Evolutionary conservation across 35 echinoderm and acorn worm species (phyloP), one percentile per base, ranked within the genome.

Genomic region (Lytechinus pictus): DNA sequence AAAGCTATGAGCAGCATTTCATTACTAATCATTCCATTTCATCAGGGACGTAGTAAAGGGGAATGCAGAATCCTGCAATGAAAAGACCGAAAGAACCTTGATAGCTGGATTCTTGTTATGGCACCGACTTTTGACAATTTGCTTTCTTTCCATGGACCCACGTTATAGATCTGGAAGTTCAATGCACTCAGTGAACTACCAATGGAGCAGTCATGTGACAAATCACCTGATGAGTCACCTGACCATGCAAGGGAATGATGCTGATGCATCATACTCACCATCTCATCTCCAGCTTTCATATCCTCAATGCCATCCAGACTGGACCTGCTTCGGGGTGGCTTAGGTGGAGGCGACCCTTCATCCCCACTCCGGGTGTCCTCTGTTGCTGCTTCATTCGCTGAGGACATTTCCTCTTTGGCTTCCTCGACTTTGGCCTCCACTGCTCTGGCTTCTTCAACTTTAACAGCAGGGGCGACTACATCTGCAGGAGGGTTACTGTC

Each of bases 261-360:
- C 88, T 52, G 5, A 21, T 90, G 88, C 28, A 12, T 27, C 24
- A 9, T 52, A 95, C 96, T 91, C 52, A 96, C 96, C 96, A 94
- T 86, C 86, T 96, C 92, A 55, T 93, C 94, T 19, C 96, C 94
- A 55, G 29, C 52, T 57, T 94, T 87, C 11, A 94, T 96, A 52
- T 96, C 94, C 52, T 86, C 94, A 14, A 89, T 96, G 54, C 96
- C 87, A 58, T 96, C 96, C 54, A 96, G 92, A 14, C 86, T 96
- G 72, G 28, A n/a, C 58, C n/a, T 79, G 94, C 54, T 57, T 8
- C 97, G 27, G 5, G 97, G 97, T 27, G 97, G 97, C 54, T 97
- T 97, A 3, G 97, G 97, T 6, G 97, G 97, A 16, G 95, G 95
- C 11, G 92, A 87, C 1, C 89, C 93, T 19, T 95, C 93, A 57